Base-by-base conservation (phyloP, 2,113 vertebrate genomes). In the Clupea harengus region DNA sequence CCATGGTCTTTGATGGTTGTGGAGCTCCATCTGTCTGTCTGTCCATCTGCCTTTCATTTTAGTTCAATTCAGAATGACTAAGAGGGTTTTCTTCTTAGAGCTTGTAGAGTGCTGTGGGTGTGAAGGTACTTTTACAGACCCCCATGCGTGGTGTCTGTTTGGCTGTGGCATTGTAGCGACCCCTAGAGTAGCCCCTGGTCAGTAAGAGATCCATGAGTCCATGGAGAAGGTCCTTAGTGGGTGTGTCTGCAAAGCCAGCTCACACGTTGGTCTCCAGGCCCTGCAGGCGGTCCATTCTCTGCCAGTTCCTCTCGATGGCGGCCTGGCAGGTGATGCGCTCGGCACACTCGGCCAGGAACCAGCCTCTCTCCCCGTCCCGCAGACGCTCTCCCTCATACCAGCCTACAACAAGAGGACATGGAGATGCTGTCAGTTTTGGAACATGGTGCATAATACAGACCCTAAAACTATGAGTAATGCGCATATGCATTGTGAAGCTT, bases 301-400 rank as follows among this genome's bases (percentile, higher is more conserved):
- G 97, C 96, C 99, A 95, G 87, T 99, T 99, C 92, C 97, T 97
- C 87, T 98, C 95, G 0, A 99, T 96, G 0, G 97, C 97, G 67
- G 96, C 96, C 64, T 94, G 95, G 86, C 98, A 99, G 0, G 98
- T 99, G 92, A 99, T 99, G 50, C 94, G 95, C 90, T 94, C 92
- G 25, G 96, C 97, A 11, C 98, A 99, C 80, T 99, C 97, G 0
- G 92, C 91, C 0, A 97, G 96, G 90, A 99, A 99, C 98, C 98
- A 99, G 0, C 98, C 98, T 52, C 95, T 89, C 47, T 96, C 97
- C 0, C 97, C 97, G 0, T 99, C 98, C 15, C 98, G 96, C 85
- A 99, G 90, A 0, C 98, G 93, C 60, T 99, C 95, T 0, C 98
- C 98, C 91, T 99, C 97, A 11, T 95, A 97, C 98, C 98, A 99